These are phyloP conservation scores for Pseudomyrmex flavicornis DNA, from an alignment of 1,140 invertebrate species.

Conservation along the genomic window DNA sequence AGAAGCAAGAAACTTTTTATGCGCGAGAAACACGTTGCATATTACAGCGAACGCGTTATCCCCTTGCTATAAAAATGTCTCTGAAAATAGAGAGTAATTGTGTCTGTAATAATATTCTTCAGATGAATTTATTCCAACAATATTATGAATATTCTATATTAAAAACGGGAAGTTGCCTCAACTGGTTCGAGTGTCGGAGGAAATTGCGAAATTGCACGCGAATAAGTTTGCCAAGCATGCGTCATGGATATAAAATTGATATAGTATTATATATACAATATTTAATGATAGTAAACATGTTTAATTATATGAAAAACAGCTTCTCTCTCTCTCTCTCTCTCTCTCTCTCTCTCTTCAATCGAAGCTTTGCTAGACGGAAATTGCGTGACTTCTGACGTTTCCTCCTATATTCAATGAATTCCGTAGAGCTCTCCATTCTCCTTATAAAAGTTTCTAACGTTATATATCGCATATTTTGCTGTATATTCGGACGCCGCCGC, in stretches of 20 bases:
- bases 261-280: too few relatives aligned
- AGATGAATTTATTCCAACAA: background rate
- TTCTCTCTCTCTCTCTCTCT: too few relatives aligned
- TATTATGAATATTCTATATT: too few relatives aligned
- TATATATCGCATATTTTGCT: constrained; percentile 41
- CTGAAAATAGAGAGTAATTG: background rate
- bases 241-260: too few relatives aligned
- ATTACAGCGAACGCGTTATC: background rate
- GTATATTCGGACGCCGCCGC: constrained; percentile 53
- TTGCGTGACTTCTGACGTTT: constrained; percentile 18
- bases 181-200: too few relatives aligned
- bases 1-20: constrained; percentile 25
- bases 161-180: too few relatives aligned
- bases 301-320: constrained; percentile 2
- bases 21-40: background rate
- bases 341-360: background rate
- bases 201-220: too few relatives aligned
- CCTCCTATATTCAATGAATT: constrained; percentile 36
- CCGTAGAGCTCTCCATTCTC: constrained; percentile 17
- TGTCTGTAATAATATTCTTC: background rate
- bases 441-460: constrained; percentile 34
- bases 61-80: background rate
- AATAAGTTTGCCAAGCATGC: too few relatives aligned
- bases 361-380: constrained; percentile 1
- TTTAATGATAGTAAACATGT: background rate